A percentile compares a stretch with the other conserved stretches of the same genome.
phyloP scores from a whole-genome alignment of 2,797 vertebrate species.

The Aratinga solstitialis region DNA sequence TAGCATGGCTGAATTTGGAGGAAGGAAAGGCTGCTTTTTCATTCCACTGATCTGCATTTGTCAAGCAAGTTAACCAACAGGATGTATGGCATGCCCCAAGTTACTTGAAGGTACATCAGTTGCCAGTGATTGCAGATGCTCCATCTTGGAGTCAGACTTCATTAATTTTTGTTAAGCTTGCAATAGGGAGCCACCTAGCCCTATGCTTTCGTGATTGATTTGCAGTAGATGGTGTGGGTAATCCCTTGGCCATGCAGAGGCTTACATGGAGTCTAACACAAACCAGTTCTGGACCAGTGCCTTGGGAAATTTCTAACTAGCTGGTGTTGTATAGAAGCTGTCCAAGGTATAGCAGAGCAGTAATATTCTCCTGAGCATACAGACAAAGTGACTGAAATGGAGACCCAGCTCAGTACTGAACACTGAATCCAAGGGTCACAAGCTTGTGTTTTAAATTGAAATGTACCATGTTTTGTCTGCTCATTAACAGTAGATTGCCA shows the following conservation, averaged over 20 bases:
- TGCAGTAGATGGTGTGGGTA: neutral
- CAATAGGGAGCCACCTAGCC: neutral
- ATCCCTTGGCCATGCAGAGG: neutral
- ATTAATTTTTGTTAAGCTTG: neutral
- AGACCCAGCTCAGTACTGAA: neutral
- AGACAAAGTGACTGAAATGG: neutral
- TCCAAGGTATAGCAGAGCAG: neutral
- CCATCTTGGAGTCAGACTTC: neutral
- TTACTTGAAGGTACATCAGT: neutral
- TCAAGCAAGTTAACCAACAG: neutral
- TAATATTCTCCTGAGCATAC: neutral
- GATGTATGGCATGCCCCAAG: neutral
- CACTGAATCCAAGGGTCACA: neutral
- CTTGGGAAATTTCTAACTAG: neutral
- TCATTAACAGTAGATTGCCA: neutral
- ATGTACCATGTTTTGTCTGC: neutral
- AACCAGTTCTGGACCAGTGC: neutral
- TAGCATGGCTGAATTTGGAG: neutral
- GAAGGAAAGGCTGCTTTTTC: neutral
- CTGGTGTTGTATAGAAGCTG: neutral
- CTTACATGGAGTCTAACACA: neutral
- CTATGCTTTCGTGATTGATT: neutral
- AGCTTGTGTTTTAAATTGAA: neutral
- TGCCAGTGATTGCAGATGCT: neutral
- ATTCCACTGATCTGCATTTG: neutral